Evolutionary conservation across 1,140 invertebrate species (phyloP), one percentile per base, ranked within the genome.

Genomic region (Nomia melanderi): DNA sequence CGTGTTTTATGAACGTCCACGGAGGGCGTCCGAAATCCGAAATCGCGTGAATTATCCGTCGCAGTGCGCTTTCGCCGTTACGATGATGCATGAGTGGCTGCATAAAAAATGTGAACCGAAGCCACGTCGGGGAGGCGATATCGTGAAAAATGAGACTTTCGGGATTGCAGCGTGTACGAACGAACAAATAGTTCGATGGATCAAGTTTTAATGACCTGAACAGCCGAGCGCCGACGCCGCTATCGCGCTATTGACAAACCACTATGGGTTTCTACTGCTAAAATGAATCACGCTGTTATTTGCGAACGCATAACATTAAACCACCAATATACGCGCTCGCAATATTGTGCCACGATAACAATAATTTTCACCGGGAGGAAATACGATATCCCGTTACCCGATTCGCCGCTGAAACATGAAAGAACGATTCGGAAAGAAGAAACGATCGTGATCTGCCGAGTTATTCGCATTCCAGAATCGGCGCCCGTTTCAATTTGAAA

Each of bases 201-300:
- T 86, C 85, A 85, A 86, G 84, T 86, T 86, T 86, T 86, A 86
- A 86, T 86, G 84, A 86, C 84, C 85, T 84, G 81, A 86, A 86
- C 84, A 78, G 71, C 66, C 81, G 81, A 81, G 66, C 78, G 81
- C 69, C 84, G 84, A 86, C 78, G 81, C 70, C 75, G 84, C 84
- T 85, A 86, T 86, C 84, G 84, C 83, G 74, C 81, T 81, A 86
- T 86, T 86, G 84, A 86, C 84, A 86, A 86, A 86, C 84, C 81
- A 83, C 77, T 69, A 78, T 73, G 83, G 77, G 67, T 56, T 78
- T 71, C 83, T 76, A 73, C 64, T 39, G 83, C 62, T 83, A 86
- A 87, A 87, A 86, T 85, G 85, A 88, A 88, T 85, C 82, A 83
- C 78, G 78, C 74, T 84, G 86, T 86, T 88, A 87, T 83, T 86